A percentile compares a stretch with the other conserved stretches of the same genome.
These are phyloP conservation scores for Anas platyrhynchos DNA, from an alignment of 2,113 vertebrate species.

Conservation along the genomic window DNA sequence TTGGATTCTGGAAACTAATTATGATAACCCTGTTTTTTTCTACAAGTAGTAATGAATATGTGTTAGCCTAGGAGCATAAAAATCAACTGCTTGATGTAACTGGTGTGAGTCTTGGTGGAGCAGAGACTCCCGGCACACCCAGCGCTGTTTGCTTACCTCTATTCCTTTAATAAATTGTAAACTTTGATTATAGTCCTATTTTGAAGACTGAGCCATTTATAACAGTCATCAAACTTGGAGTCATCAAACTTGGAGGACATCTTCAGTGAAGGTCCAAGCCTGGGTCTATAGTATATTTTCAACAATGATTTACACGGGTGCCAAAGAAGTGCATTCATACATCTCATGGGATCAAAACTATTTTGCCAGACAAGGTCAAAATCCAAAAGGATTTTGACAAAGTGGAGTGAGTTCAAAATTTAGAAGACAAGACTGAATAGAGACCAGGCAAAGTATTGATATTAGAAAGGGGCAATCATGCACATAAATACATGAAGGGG, in stretches of 20 bases:
- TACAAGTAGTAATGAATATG: too few species aligned
- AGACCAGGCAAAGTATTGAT: background rate
- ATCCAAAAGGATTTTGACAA: background rate
- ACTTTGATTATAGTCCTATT: too few species aligned
- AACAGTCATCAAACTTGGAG: background rate
- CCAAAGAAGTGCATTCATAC: background rate
- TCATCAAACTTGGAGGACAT: background rate
- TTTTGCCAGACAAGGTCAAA: background rate
- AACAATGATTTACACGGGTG: background rate
- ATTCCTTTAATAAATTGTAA: too few species aligned
- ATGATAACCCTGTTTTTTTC: too few species aligned
- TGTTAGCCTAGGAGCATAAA: too few species aligned
- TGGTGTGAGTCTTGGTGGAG: too few species aligned
- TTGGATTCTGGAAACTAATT: too few species aligned
- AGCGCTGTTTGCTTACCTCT: too few species aligned
- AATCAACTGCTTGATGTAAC: too few species aligned
- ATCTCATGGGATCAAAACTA: background rate
- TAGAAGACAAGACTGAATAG: background rate
- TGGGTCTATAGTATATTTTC: background rate
- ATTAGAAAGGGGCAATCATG: background rate
- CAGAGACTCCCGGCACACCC: too few species aligned
- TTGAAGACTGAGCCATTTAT: too few species aligned
- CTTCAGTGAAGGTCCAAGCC: background rate
- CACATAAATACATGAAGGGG: background rate
- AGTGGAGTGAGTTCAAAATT: background rate